Percentiles rank a stretch among this genome's conserved stretches.
Evolutionary conservation across 2,888 invertebrate genomes (phyloP).

Genomic region (Lydus trimaculatus): DNA sequence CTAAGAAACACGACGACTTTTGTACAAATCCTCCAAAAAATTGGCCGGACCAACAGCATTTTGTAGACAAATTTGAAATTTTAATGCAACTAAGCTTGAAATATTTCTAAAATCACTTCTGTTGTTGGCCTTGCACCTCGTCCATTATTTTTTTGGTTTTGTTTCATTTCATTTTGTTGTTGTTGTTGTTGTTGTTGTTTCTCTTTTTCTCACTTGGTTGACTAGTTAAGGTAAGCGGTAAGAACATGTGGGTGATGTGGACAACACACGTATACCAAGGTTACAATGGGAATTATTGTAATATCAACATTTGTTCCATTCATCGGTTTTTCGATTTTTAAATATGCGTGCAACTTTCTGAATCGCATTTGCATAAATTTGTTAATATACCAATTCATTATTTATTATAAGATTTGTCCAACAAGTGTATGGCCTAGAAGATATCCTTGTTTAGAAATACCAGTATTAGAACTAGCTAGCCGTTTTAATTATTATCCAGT

Average conservation of each 20-base stretch:
- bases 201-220: conserved; percentile 5
- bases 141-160: conserved; percentile 33
- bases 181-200: not conserved
- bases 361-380: conserved; percentile 32
- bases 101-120: conserved; percentile 51
- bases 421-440: conserved; percentile 26
- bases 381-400: conserved; percentile 26
- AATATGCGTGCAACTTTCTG: conserved; percentile 15
- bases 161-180: conserved; percentile 7
- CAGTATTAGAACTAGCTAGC: not conserved
- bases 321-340: conserved; percentile 23
- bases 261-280: conserved; percentile 26
- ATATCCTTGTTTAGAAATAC: conserved; percentile 18
- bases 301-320: conserved; percentile 31
- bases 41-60: conserved; percentile 53
- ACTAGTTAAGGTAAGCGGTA: not conserved
- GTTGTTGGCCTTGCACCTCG: conserved; percentile 47
- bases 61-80: conserved; percentile 49
- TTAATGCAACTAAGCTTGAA: conserved; percentile 52
- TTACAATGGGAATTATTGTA: conserved; percentile 30
- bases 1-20: conserved; percentile 19
- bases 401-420: conserved; percentile 27
- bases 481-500: not conserved
- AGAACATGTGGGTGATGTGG: conserved; percentile 26
- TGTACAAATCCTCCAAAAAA: conserved; percentile 45